Percentiles rank a stretch among this genome's conserved stretches.
Evolutionary conservation across 2,113 vertebrate species (phyloP).

Genomic region (Phalacrocorax brasilianus): DNA sequence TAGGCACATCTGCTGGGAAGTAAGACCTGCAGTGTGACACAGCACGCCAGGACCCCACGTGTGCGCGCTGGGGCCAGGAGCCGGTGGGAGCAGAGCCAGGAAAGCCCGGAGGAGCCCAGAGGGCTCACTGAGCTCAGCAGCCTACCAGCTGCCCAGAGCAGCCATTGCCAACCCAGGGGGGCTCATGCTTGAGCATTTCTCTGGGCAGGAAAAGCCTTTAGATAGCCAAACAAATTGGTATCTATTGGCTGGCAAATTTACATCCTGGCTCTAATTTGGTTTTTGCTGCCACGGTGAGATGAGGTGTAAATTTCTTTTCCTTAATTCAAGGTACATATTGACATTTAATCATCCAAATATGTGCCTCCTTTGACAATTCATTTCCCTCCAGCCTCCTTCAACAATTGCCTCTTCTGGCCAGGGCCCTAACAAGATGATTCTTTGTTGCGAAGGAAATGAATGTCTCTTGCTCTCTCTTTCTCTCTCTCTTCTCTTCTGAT

Average conservation of each 20-base stretch:
- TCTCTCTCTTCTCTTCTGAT: not conserved
- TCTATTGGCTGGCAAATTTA: not conserved
- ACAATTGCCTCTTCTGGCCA: not conserved
- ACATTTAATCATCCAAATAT: constrained; percentile 50
- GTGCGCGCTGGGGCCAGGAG: not conserved
- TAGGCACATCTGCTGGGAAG: not conserved
- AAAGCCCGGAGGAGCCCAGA: not conserved
- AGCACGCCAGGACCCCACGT: not conserved
- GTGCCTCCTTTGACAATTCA: constrained; percentile 23
- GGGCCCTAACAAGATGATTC: not conserved
- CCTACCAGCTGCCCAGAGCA: not conserved
- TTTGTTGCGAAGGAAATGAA: not conserved
- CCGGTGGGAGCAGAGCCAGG: not conserved
- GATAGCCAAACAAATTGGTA: not conserved
- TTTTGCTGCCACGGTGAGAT: not conserved
- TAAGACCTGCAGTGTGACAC: fast-evolving
- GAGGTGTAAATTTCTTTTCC: not conserved
- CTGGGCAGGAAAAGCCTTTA: not conserved
- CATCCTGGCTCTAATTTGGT: not conserved
- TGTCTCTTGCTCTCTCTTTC: not conserved
- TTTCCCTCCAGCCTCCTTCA: constrained; percentile 36
- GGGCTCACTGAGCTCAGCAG: not conserved
- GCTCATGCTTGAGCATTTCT: not conserved
- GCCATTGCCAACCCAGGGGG: not conserved
- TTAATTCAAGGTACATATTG: constrained; percentile 51